These are phyloP conservation scores for Tetraodon nigroviridis DNA, from an alignment of 2,113 vertebrate species.

Conservation along the genomic window DNA sequence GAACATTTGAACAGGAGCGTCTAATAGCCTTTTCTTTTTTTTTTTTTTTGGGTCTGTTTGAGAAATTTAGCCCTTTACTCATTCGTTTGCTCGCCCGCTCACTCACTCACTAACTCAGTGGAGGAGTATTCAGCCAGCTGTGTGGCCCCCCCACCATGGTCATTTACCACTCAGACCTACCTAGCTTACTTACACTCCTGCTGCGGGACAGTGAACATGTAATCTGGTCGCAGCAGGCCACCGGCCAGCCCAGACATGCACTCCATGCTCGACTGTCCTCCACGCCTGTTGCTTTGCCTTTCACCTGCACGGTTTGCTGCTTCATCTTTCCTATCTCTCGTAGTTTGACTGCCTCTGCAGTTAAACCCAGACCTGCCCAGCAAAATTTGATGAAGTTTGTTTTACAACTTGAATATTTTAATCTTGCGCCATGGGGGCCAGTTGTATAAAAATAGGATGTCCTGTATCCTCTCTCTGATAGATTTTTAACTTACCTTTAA, in stretches of 20 bases:
- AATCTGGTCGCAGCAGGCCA: conserved; percentile 66
- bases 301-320: conserved; percentile 16
- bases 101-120: conserved; percentile 15
- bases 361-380: not conserved
- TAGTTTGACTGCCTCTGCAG: not conserved
- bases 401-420: too few relatives aligned
- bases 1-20: not conserved
- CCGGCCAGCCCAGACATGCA: conserved; percentile 35
- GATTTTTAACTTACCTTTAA: too few relatives aligned
- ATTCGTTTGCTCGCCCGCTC: too few relatives aligned
- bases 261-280: conserved; percentile 32
- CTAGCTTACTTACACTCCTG: conserved; percentile 55
- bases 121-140: conserved; percentile 49
- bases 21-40: too few relatives aligned
- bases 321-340: not conserved
- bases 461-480: too few relatives aligned
- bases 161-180: conserved; percentile 62
- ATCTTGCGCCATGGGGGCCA: too few relatives aligned
- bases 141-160: conserved; percentile 42
- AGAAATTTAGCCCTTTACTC: too few relatives aligned
- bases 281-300: conserved; percentile 25
- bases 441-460: too few relatives aligned
- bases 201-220: conserved; percentile 68
- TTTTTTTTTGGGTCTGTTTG: too few relatives aligned
- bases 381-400: too few relatives aligned